Base-by-base conservation (phyloP, 2,797 vertebrate genomes). In the Cossypha dichroa region DNA sequence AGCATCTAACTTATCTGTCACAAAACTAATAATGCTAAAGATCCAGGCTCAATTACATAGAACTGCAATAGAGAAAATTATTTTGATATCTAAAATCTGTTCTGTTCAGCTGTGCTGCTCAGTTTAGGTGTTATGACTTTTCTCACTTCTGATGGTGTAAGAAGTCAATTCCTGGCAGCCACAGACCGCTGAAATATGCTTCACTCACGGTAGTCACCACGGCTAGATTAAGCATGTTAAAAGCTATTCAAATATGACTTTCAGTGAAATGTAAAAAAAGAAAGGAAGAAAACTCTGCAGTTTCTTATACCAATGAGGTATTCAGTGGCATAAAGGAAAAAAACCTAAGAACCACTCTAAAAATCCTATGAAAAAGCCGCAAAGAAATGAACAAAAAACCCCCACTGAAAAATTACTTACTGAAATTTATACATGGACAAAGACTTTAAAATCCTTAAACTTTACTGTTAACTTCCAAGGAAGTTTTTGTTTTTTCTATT, bases 41-140 rank as follows among this genome's bases (percentile, higher is more conserved):
- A 77, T 46, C 66, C 74, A 80, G 40, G 15, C 60, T 70, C 13
- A 31, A 2, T 10, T 46, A 36, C 13, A 12, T 58, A 70, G 29
- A 56, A 55, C 40, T 80, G 28, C 17, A 74, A 34, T 0, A 1
- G 28, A 84, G 40, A 66, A 91, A 88, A 80, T 25, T 0, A 77
- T 86, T 92, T 94, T 66, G 68, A 66, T 94, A 46, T 58, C n/a
- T 83, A 55, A 94, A 94, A 86, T 86, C 77, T 94, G 77, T 67
- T 95, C 54, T 0, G 1, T 80, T 96, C 67, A 81, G 36, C 79
- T 93, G 76, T 79, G 87, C 51, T 88, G 8, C 25, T 90, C 40
- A 60, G 13, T 88, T 92, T 80, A 74, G 52, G 21, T 75, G 49
- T 31, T 91, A 49, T 13, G 58, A 89, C 62, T 87, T 91, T 78